Base-by-base conservation (phyloP, 1,140 invertebrate species). In the Zaprionus africanus region DNA sequence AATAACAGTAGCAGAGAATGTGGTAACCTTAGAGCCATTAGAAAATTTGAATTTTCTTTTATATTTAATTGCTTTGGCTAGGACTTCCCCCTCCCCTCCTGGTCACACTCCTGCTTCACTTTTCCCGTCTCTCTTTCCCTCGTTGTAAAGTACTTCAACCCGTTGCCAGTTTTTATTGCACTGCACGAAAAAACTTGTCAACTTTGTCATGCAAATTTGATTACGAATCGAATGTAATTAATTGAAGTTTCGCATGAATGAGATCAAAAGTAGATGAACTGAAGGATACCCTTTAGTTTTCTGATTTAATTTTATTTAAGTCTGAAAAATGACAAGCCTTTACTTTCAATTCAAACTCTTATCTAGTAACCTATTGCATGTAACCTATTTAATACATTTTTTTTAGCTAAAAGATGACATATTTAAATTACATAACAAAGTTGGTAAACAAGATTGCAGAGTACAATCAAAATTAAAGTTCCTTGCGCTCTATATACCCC, bases 161-260 rank as follows among this genome's bases (percentile, higher is more conserved):
- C 13, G 17, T 24, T 54, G n/a, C 13, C 53, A 53, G 31, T 31
- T 41, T 12, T 17, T 13, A 22, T 22, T 31, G 43, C 63, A 61
- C 12, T 54, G 1, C 5, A 34, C 6, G 22, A 11, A 51, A 43
- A 66, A 66, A 60, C 41, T 17, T 41, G 31, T 51, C 59, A 65
- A 78, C 22, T 63, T 49, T 61, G 43, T 17, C 26, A 24, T 19
- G 0, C 41, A 66, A 71, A 71, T 76, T 43, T 72, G 53, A 72
- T 54, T 67, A 59, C 11, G 17, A 56, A 31, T 78, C 28, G 36
- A 73, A 67, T 51, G 38, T 64, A 68, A 79, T 73, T 77, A 72
- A 67, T 67, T 73, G 58, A 56, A 26, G 17, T 22, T 15, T 6
- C 36, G 17, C n/a, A 46, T 46, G 41, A 17, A 41, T 41, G 41